Percentiles rank a stretch among this genome's conserved stretches.
Evolutionary conservation across 2,888 invertebrate species (phyloP).

Genomic region (Lathronympha strigana): DNA sequence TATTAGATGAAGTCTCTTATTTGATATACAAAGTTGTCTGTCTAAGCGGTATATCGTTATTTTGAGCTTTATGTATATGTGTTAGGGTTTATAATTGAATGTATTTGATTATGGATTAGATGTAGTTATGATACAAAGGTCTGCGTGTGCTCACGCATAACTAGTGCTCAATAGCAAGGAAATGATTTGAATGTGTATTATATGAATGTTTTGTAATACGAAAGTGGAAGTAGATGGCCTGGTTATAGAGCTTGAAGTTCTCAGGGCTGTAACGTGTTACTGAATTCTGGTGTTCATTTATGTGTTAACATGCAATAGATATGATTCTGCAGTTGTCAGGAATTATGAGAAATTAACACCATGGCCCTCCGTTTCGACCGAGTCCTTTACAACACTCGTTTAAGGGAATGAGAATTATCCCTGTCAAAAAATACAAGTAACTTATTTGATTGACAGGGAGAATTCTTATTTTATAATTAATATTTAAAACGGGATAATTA

Average conservation of each 20-base stretch:
- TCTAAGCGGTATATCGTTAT: not conserved
- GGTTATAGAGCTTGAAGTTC: not conserved
- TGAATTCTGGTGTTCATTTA: not conserved
- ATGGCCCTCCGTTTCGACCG: too few species aligned
- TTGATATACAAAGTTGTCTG: not conserved
- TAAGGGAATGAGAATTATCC: too few species aligned
- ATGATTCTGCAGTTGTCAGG: too few species aligned
- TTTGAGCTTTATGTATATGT: not conserved
- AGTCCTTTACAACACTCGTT: too few species aligned
- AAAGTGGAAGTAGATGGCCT: not conserved
- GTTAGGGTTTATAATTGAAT: not conserved
- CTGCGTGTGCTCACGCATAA: constrained; percentile 13
- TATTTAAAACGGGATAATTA: too few species aligned
- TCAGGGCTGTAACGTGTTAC: not conserved
- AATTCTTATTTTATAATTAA: too few species aligned
- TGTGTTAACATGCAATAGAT: not conserved
- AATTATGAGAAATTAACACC: too few species aligned
- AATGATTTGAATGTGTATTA: constrained; percentile 21
- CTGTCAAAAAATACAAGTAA: too few species aligned
- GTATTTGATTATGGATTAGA: too few species aligned
- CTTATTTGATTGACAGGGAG: too few species aligned
- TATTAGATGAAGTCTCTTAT: not conserved
- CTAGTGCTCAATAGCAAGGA: constrained; percentile 23
- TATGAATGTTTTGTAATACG: constrained; percentile 1
- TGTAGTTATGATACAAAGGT: not conserved